Evolutionary conservation across 2,113 vertebrate species (phyloP).

Genomic region (Lepus europaeus): DNA sequence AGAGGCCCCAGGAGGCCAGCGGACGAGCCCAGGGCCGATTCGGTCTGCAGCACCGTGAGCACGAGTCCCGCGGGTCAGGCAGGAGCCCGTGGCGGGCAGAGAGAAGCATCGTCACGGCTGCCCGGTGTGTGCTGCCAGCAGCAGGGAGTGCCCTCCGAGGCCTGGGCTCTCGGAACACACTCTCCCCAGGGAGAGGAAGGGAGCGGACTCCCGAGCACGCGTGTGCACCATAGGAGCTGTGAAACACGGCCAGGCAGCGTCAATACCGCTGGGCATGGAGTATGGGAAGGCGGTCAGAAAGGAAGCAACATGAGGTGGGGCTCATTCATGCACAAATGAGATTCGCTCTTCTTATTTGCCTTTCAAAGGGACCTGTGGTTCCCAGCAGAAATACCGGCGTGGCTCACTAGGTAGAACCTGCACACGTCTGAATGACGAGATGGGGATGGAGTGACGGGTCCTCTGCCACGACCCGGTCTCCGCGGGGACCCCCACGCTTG

Average conservation of each 20-base stretch:
- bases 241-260: too few relatives aligned
- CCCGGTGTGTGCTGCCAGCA: not conserved
- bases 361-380: fast-evolving
- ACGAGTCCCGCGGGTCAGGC: not conserved
- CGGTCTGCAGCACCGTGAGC: not conserved
- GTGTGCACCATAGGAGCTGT: too few relatives aligned
- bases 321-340: too few relatives aligned
- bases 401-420: too few relatives aligned
- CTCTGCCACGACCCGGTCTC: not conserved
- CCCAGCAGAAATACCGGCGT: not conserved
- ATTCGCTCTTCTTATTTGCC: not conserved
- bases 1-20: not conserved
- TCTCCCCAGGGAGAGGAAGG: too few relatives aligned
- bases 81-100: not conserved
- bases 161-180: fast-evolving
- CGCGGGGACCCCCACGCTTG: fast-evolving
- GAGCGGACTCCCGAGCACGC: not conserved
- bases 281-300: not conserved
- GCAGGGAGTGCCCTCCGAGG: not conserved
- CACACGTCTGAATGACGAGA: too few relatives aligned
- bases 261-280: not conserved
- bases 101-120: not conserved
- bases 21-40: not conserved
- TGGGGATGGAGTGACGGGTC: not conserved
- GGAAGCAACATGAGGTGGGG: not conserved